Conservation (phyloP, 2,113 vertebrate species). For the Edolisoma coerulescens region DNA sequence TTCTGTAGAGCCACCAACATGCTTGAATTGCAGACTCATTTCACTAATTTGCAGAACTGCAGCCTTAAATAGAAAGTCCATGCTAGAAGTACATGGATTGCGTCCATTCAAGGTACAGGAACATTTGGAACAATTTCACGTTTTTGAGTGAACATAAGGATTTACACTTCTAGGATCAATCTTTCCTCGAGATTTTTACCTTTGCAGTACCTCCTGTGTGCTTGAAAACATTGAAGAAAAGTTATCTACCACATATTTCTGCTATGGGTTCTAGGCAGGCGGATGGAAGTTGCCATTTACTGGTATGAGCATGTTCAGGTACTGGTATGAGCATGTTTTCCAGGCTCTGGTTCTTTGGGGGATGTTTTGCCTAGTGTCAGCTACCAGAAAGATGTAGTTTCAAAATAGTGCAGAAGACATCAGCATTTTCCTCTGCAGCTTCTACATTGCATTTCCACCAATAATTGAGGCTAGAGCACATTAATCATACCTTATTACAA, state of each 20-base stretch:
- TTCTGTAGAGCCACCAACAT: neutral
- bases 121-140: neutral
- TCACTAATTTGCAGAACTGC: neutral
- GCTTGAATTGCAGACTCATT: neutral
- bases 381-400: neutral
- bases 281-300: neutral
- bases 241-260: neutral
- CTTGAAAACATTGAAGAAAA: neutral
- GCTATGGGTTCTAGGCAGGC: neutral
- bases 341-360: neutral
- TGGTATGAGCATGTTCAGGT: neutral
- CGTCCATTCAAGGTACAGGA: neutral
- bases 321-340: too few species aligned
- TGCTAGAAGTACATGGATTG: rapidly evolving
- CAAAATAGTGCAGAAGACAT: neutral
- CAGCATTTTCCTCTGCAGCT: neutral
- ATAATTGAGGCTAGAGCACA: neutral
- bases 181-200: neutral
- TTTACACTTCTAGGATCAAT: neutral
- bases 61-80: neutral
- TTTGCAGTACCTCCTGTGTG: neutral
- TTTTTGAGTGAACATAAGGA: neutral
- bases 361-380: neutral
- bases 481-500: neutral
- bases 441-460: neutral